Conservation (phyloP, 2,888 invertebrate genomes). For the Noctuana brunneofusca region DNA sequence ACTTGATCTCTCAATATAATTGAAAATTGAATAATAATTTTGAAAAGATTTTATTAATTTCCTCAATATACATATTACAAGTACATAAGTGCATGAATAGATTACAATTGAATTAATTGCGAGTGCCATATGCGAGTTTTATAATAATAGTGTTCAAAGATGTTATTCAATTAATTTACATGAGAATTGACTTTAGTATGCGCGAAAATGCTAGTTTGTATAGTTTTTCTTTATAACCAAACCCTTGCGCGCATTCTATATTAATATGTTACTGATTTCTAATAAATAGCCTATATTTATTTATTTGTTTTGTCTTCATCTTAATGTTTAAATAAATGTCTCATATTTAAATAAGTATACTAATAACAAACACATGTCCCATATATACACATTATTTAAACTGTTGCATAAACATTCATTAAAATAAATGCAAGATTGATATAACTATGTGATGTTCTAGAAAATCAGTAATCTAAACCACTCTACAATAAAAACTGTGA, state of each 20-base stretch:
- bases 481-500: not conserved
- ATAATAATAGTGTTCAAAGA: not conserved
- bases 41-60: no score
- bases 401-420: not conserved
- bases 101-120: no score
- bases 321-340: not conserved
- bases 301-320: not conserved
- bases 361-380: not conserved
- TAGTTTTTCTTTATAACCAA: no score
- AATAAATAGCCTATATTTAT: not conserved
- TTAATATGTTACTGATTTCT: constrained; percentile 1
- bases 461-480: not conserved
- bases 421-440: constrained; percentile 3
- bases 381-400: constrained; percentile 5
- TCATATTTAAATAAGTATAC: not conserved
- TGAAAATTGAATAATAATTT: not conserved
- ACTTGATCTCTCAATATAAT: not conserved
- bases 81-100: no score
- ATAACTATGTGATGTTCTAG: constrained; percentile 7
- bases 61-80: not conserved
- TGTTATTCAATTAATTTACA: not conserved
- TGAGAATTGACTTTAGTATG: not conserved
- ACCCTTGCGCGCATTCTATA: no score
- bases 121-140: not conserved
- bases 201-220: no score